Percentiles rank a stretch among this genome's conserved stretches.
phyloP scores from a whole-genome alignment of 2,888 invertebrate species.

The Rotaria socialis region DNA sequence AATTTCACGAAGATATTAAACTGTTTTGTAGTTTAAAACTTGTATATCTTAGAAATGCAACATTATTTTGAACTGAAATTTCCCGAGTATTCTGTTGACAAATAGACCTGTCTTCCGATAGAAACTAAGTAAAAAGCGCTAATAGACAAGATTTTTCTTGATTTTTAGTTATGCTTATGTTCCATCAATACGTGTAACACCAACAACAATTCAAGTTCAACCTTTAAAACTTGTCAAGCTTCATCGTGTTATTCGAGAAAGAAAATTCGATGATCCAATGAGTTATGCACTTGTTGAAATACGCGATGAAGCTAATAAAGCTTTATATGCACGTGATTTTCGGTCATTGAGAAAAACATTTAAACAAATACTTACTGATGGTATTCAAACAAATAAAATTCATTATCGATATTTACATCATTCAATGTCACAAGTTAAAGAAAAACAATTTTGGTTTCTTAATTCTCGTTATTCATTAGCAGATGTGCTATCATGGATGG shows the following conservation, averaged over 20 bases:
- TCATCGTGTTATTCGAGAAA: constrained; percentile 8
- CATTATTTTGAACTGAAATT: too few relatives aligned
- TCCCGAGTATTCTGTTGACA: too few relatives aligned
- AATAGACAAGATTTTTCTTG: neutral
- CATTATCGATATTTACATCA: neutral
- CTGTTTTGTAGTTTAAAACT: too few relatives aligned
- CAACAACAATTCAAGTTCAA: neutral
- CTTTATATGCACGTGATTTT: constrained; percentile 4
- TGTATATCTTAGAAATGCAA: too few relatives aligned
- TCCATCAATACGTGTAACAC: constrained; percentile 19
- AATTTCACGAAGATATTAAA: too few relatives aligned
- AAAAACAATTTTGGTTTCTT: constrained; percentile 34
- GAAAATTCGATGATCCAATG: neutral
- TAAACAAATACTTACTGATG: neutral
- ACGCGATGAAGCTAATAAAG: constrained; percentile 2
- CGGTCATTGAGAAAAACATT: neutral
- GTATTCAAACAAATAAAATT: neutral
- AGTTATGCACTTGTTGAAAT: constrained; percentile 3
- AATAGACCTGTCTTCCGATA: too few relatives aligned
- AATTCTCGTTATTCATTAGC: neutral
- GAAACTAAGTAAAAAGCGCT: too few relatives aligned
- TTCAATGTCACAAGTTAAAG: constrained; percentile 35
- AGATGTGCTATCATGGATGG: constrained; percentile 5
- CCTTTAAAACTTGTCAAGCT: constrained; percentile 14
- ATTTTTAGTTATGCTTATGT: neutral